Evolutionary conservation across 2,888 invertebrate genomes (phyloP).

Genomic region (Arrhopalites spinosus): DNA sequence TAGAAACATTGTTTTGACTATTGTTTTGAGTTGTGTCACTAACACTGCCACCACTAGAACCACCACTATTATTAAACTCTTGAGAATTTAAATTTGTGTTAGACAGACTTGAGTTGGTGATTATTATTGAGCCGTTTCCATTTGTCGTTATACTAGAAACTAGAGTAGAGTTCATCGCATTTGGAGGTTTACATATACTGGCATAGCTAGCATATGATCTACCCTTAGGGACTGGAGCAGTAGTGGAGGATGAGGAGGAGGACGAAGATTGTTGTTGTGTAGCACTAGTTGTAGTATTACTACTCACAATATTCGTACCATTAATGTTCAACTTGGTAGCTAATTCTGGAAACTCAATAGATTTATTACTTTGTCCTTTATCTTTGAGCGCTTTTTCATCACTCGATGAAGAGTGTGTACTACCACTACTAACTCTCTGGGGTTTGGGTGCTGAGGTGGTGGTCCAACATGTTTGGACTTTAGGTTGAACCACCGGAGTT

Average conservation of each 20-base stretch:
- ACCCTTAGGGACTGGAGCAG: constrained; percentile 17
- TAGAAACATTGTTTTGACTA: constrained; percentile 9
- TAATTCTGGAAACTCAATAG: constrained; percentile 43
- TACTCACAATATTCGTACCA: constrained; percentile 24
- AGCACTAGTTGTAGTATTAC: constrained; percentile 5
- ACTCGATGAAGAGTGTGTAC: not conserved
- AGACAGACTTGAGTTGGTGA: not conserved
- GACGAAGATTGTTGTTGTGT: too few species aligned
- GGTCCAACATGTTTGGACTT: constrained; percentile 28
- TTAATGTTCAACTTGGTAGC: constrained; percentile 20
- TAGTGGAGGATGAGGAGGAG: not conserved
- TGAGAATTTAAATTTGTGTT: not conserved
- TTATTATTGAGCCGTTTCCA: constrained; percentile 6
- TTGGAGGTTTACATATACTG: constrained; percentile 43
- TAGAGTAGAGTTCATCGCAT: constrained; percentile 3
- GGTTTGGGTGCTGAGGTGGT: constrained; percentile 27
- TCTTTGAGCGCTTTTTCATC: constrained; percentile 34
- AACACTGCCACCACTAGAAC: constrained; percentile 1
- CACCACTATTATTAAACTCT: constrained; percentile 5
- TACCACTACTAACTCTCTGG: not conserved
- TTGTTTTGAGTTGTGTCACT: constrained; percentile 9
- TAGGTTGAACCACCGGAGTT: not conserved
- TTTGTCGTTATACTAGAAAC: not conserved
- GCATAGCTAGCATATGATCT: constrained; percentile 49
- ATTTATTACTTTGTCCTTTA: constrained; percentile 11